Evolutionary conservation across 2,888 invertebrate species (phyloP).

Genomic region (Nomada ruficornis): DNA sequence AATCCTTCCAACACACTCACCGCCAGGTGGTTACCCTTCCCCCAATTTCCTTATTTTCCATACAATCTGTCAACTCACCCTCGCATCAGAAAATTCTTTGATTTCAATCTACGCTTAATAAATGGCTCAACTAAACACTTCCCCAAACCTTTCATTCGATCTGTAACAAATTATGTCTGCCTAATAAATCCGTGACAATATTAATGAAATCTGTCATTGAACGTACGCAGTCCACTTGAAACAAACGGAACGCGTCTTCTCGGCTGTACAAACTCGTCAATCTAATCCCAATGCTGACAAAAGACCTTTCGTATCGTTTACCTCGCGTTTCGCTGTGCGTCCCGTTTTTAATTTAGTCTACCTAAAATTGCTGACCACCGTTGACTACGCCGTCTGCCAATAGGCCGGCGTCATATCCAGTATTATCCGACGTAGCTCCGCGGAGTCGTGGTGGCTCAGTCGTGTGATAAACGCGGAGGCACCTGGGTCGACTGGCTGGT

Average conservation of each 20-base stretch:
- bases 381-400: constrained; percentile 61
- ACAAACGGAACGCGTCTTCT: neutral
- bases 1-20: too few species aligned
- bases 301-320: constrained; percentile 37
- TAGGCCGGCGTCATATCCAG: constrained; percentile 66
- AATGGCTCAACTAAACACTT: too few species aligned
- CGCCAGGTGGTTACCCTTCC: too few species aligned
- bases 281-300: constrained; percentile 12
- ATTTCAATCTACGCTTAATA: too few species aligned
- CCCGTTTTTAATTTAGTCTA: constrained; percentile 68
- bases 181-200: too few species aligned
- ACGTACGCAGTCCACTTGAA: neutral
- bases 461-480: constrained; percentile 69
- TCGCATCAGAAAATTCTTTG: too few species aligned
- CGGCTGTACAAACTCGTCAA: constrained; percentile 17
- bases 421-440: constrained; percentile 64
- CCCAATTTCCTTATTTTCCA: too few species aligned
- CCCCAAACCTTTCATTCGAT: too few species aligned
- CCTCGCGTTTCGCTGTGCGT: constrained; percentile 45
- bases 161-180: too few species aligned
- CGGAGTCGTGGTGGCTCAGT: constrained; percentile 65
- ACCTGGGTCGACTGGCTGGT: constrained; percentile 55
- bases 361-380: constrained; percentile 59
- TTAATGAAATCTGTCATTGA: too few species aligned
- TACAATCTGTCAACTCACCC: too few species aligned